Evolutionary conservation across 1,140 invertebrate species (phyloP).

Genomic region (Apis cerana): DNA sequence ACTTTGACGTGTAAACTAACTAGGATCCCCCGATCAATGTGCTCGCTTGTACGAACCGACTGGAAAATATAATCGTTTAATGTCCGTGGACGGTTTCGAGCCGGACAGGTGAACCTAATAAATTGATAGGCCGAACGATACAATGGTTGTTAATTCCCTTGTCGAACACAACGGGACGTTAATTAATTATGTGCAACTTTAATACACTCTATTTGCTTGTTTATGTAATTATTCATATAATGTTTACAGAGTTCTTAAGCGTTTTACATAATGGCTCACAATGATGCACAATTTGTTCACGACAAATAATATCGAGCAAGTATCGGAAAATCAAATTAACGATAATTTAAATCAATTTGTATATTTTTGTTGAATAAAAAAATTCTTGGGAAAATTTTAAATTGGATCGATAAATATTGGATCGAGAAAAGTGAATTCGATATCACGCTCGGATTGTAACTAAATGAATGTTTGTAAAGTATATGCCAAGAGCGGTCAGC

Average conservation of each 20-base stretch:
- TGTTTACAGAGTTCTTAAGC: not conserved
- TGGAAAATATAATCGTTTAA: slow-evolving; percentile 64
- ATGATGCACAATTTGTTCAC: not conserved
- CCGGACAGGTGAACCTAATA: slow-evolving; percentile 32
- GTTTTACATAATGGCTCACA: not conserved
- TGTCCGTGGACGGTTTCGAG: slow-evolving; percentile 40
- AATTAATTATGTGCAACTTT: slow-evolving; percentile 43
- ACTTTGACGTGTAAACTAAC: slow-evolving; percentile 62
- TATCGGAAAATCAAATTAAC: not conserved
- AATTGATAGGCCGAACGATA: slow-evolving; percentile 52
- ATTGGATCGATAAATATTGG: not conserved
- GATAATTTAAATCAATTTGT: not conserved
- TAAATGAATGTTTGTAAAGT: not conserved
- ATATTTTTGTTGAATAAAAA: too few relatives aligned
- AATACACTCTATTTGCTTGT: slow-evolving; percentile 1
- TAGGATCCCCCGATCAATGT: slow-evolving; percentile 30
- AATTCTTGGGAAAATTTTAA: not conserved
- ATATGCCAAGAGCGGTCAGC: slow-evolving; percentile 38
- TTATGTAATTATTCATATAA: not conserved
- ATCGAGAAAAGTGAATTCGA: slow-evolving; percentile 1
- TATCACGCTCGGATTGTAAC: slow-evolving; percentile 12
- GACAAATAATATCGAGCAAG: not conserved
- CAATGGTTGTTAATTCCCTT: slow-evolving; percentile 47
- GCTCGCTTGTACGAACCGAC: slow-evolving; percentile 45
- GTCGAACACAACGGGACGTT: slow-evolving; percentile 11